Evolutionary conservation across 2,113 vertebrate species (phyloP).

Genomic region (Xiphorhynchus elegans): DNA sequence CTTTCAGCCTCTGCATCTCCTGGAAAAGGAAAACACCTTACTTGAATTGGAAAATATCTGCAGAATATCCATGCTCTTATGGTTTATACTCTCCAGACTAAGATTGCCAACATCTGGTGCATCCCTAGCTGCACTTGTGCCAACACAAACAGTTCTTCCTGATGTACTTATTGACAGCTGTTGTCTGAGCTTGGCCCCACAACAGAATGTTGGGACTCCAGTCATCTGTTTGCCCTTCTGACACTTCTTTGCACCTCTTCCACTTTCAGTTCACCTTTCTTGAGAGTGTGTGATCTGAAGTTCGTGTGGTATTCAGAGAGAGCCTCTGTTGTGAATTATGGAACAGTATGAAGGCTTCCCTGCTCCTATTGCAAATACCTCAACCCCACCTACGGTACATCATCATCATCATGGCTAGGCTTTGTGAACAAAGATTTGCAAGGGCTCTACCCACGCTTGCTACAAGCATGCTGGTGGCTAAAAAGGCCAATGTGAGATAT

Average conservation of each 20-base stretch:
- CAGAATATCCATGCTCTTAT: background rate
- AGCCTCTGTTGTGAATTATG: background rate
- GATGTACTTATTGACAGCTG: background rate
- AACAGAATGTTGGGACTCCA: background rate
- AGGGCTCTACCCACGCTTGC: too few relatives aligned
- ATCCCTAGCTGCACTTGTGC: background rate
- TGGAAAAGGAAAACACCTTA: background rate
- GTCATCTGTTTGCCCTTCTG: background rate
- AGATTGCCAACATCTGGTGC: background rate
- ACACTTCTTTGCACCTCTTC: background rate
- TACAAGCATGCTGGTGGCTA: too few relatives aligned
- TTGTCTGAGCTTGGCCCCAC: background rate
- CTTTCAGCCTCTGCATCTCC: background rate
- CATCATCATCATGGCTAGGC: too few relatives aligned
- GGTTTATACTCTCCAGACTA: background rate
- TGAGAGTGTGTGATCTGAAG: background rate
- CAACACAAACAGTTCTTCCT: background rate
- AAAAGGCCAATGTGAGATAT: too few relatives aligned
- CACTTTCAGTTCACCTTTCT: background rate
- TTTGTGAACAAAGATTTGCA: too few relatives aligned
- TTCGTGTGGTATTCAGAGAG: background rate
- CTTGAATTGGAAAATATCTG: background rate
- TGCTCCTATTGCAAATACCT: background rate
- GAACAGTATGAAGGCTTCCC: background rate
- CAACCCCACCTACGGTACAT: background rate